Evolutionary conservation across 2,113 vertebrate genomes (phyloP).

Genomic region (Nerophis lumbriciformis): DNA sequence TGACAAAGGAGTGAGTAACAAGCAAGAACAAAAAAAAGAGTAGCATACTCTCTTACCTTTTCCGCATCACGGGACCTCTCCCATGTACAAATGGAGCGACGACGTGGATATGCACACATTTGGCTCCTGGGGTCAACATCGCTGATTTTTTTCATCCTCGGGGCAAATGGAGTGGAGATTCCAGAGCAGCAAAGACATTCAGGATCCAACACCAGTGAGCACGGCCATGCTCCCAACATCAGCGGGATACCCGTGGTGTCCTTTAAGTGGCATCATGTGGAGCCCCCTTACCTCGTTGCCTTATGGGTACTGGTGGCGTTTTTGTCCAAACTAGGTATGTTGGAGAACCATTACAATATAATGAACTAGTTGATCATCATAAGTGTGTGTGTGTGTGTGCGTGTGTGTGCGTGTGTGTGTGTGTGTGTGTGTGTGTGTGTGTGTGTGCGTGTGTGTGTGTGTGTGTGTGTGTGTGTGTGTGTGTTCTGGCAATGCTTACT

Average conservation of each 20-base stretch:
- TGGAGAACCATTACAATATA: not conserved
- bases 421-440: no score
- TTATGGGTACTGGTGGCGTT: constrained; percentile 86
- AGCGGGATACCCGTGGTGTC: constrained; percentile 73
- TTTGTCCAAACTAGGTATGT: constrained; percentile 85
- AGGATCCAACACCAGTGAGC: constrained; percentile 3
- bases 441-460: no score
- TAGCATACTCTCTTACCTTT: not conserved
- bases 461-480: no score
- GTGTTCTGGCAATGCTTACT: no score
- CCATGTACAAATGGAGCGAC: constrained; percentile 31
- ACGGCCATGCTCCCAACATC: constrained; percentile 1
- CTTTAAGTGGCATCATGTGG: constrained; percentile 84
- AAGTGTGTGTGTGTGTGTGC: no score
- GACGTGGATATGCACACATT: not conserved
- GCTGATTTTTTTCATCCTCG: constrained; percentile 22
- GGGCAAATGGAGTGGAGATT: constrained; percentile 2
- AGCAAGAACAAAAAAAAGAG: constrained; percentile 5
- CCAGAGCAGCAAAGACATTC: not conserved
- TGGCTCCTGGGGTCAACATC: constrained; percentile 38
- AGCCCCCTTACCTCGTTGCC: constrained; percentile 75
- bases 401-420: no score
- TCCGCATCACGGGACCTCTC: not conserved
- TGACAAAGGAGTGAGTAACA: not conserved
- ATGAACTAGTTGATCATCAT: no score